A percentile compares a stretch with the other conserved stretches of the same genome.
These are phyloP conservation scores for Eueremaeus valkanovi DNA, from an alignment of 2,888 invertebrate species.

Conservation along the genomic window DNA sequence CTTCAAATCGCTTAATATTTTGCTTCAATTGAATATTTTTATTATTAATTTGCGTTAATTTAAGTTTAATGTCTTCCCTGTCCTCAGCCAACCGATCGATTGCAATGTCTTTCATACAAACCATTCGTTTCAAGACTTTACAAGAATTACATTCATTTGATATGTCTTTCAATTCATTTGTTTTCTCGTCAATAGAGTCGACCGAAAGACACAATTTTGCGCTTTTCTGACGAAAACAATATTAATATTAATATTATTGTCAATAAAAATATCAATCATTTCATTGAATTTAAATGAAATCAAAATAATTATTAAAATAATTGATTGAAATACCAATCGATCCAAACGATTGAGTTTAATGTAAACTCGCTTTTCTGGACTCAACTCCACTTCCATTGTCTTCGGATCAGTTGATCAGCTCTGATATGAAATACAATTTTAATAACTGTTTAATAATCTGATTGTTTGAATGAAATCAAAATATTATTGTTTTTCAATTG, in stretches of 20 bases:
- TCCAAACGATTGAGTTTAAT: not conserved
- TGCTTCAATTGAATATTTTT: constrained; percentile 36
- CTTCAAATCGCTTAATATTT: constrained; percentile 13
- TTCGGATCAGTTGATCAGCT: too few species aligned
- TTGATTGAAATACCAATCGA: not conserved
- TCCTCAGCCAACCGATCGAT: constrained; percentile 34
- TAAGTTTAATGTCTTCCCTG: constrained; percentile 32
- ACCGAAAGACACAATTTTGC: constrained; percentile 1
- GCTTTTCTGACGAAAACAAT: not conserved
- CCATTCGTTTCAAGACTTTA: constrained; percentile 26
- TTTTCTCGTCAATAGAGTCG: not conserved
- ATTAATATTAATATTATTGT: too few species aligned
- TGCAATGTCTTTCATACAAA: constrained; percentile 23
- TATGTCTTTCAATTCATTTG: not conserved
- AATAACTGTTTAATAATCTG: too few species aligned
- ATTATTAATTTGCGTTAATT: constrained; percentile 30
- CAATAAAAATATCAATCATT: not conserved
- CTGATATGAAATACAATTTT: too few species aligned
- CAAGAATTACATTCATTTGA: constrained; percentile 36
- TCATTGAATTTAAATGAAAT: not conserved
- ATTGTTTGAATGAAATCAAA: too few species aligned
- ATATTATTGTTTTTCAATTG: too few species aligned
- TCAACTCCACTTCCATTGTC: not conserved
- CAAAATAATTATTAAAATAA: not conserved
- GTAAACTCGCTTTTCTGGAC: not conserved